Evolutionary conservation across 2,797 vertebrate genomes (phyloP), one percentile per base, ranked within the genome.

Genomic region (Avahi laniger): DNA sequence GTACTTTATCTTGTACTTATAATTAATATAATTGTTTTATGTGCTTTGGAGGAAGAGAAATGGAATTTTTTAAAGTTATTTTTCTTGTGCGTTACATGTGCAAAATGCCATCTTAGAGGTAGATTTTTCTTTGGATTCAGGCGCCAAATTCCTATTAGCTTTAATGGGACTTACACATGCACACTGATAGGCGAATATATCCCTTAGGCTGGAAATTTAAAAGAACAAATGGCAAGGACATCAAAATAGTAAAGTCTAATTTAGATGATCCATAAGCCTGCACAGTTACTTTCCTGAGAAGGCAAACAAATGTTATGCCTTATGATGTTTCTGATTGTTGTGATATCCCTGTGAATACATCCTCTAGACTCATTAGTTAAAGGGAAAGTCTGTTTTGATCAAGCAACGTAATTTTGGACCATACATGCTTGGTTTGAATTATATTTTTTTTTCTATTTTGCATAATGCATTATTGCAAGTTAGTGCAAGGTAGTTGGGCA

Each of bases 101-200:
- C 84, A 95, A 94, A 97, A 96, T 89, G 94, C 96, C 95, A 92
- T 96, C 96, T 95, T 94, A 83, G 96, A 97, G 97, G 97, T 73
- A 95, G 97, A 97, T 97, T 97, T 98, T 98, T 97, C 96, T 97
- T 86, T 96, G 84, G 96, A 98, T 87, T 97, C 97, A 97, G 95
- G 93, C 24, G 4, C 91, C 97, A 86, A 97, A 97, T 97, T 97
- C 97, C 98, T 97, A 98, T 97, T 98, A 98, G 98, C 98, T 97
- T 97, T 98, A 97, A 97, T 98, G 97, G 96, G 94, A 97, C 94
- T 98, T 97, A 93, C 95, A 91, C 94, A 91, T 91, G 97, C 89
- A 96, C 97, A 85, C 4, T 50, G 33, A 95, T 88, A 97, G 73
- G 88, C 95, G 86, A 96, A 52, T 89, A 93, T 97, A 95, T 92